A percentile compares a stretch with the other conserved stretches of the same genome.
phyloP scores from a whole-genome alignment of 2,888 invertebrate genomes.

The Andrena trimmerana region DNA sequence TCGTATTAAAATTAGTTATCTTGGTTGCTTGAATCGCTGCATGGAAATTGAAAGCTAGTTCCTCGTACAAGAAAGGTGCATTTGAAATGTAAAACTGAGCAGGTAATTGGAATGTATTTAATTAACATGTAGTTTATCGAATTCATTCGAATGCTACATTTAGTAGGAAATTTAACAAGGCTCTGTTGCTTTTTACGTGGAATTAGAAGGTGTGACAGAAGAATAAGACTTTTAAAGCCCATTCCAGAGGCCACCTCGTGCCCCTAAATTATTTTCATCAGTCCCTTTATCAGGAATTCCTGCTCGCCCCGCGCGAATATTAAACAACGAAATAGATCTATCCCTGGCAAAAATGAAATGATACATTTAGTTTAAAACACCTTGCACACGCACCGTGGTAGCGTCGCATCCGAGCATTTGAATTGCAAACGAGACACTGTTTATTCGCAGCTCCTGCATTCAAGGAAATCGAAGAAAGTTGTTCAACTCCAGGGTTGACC shows the following conservation, averaged over 20 bases:
- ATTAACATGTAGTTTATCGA: not conserved
- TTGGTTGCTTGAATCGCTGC: not conserved
- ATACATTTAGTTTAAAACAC: too few relatives aligned
- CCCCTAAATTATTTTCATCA: too few relatives aligned
- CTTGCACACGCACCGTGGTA: not conserved
- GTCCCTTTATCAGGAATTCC: too few relatives aligned
- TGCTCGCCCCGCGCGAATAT: too few relatives aligned
- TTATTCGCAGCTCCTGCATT: not conserved
- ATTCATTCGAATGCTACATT: too few relatives aligned
- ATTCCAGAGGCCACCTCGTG: too few relatives aligned
- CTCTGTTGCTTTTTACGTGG: too few relatives aligned
- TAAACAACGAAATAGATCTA: too few relatives aligned
- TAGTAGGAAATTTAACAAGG: too few relatives aligned
- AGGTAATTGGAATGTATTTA: not conserved
- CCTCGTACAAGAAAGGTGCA: not conserved
- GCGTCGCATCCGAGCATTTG: conserved; percentile 5
- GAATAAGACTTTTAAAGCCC: too few relatives aligned
- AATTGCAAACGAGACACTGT: conserved; percentile 22
- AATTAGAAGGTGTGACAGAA: too few relatives aligned
- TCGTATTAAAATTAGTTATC: not conserved
- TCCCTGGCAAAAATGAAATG: too few relatives aligned
- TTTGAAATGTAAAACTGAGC: conserved; percentile 1
- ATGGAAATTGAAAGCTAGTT: not conserved
- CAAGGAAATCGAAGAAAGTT: conserved; percentile 24
- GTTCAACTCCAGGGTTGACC: conserved; percentile 31